These are phyloP conservation scores for Drosophila watanabei DNA, from an alignment of 1,140 invertebrate species.

Conservation along the genomic window DNA sequence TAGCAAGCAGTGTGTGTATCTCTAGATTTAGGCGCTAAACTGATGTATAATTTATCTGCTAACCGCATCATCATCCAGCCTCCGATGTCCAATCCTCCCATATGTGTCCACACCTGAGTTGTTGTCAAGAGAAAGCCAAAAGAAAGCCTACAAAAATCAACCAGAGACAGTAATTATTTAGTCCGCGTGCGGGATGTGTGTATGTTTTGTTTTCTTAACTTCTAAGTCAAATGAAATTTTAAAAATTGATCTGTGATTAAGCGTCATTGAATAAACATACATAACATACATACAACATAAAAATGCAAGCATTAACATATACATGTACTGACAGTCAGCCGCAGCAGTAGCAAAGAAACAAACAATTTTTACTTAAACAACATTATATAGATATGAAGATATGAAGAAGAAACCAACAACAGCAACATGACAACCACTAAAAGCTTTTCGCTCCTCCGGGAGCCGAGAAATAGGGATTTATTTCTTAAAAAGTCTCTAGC, in stretches of 20 bases:
- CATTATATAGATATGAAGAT: constrained; percentile 26
- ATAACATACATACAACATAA: constrained; percentile 55
- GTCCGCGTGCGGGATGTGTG: constrained; percentile 24
- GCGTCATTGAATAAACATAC: constrained; percentile 79
- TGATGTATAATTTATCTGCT: constrained; percentile 36
- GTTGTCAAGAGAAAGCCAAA: constrained; percentile 50
- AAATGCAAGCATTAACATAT: constrained; percentile 45
- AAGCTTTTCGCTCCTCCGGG: constrained; percentile 58
- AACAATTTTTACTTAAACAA: constrained; percentile 59
- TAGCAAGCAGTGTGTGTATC: constrained; percentile 13
- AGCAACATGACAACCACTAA: constrained; percentile 63
- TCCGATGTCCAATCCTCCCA: constrained; percentile 12
- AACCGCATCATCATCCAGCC: constrained; percentile 14
- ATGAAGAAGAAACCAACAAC: constrained; percentile 41
- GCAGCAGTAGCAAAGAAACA: constrained; percentile 38
- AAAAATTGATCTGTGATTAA: constrained; percentile 84
- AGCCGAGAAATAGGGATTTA: constrained; percentile 27
- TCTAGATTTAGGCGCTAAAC: constrained; percentile 59
- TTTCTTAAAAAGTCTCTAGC: constrained; percentile 16
- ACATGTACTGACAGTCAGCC: constrained; percentile 42
- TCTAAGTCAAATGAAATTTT: constrained; percentile 83
- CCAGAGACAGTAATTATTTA: constrained; percentile 50
- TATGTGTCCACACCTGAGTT: constrained; percentile 26
- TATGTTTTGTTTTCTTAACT: constrained; percentile 77
- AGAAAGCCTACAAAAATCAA: constrained; percentile 35